Conservation (phyloP, 1,140 invertebrate genomes). For the Drosophila setifemur region DNA sequence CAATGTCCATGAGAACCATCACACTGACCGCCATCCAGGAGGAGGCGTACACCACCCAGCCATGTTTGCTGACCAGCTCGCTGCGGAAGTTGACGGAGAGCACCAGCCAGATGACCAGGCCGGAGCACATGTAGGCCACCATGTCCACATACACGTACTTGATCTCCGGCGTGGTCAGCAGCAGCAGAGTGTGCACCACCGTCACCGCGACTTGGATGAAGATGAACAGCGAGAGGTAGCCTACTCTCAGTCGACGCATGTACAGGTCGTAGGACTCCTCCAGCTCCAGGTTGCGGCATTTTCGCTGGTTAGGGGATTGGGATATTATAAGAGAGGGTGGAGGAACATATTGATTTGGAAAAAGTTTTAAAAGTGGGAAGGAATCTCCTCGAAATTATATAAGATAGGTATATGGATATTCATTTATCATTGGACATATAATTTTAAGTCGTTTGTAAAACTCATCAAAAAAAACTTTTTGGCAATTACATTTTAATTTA, state of each 20-base stretch:
- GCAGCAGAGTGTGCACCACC: constrained; percentile 85
- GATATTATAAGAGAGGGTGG: background rate
- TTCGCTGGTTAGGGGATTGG: constrained; percentile 86
- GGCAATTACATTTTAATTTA: too few species aligned
- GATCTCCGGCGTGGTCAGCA: constrained; percentile 82
- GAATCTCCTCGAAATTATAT: too few species aligned
- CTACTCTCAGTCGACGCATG: constrained; percentile 89
- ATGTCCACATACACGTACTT: constrained; percentile 80
- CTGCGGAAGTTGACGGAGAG: constrained; percentile 83
- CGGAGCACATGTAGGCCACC: constrained; percentile 82
- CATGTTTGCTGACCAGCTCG: constrained; percentile 82
- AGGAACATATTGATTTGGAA: background rate
- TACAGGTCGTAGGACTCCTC: constrained; percentile 89
- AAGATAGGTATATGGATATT: too few species aligned
- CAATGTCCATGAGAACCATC: constrained; percentile 83
- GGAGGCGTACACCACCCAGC: constrained; percentile 83
- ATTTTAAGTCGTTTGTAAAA: too few species aligned
- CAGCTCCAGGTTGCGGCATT: constrained; percentile 88
- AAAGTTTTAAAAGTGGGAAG: background rate
- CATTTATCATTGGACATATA: too few species aligned
- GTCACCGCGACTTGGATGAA: constrained; percentile 87
- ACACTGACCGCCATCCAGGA: constrained; percentile 83
- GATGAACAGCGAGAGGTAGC: constrained; percentile 89
- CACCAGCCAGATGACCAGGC: constrained; percentile 83
- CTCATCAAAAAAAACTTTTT: too few species aligned